These are phyloP conservation scores for Eudemis profundana DNA, from an alignment of 2,888 invertebrate species.

Conservation along the genomic window DNA sequence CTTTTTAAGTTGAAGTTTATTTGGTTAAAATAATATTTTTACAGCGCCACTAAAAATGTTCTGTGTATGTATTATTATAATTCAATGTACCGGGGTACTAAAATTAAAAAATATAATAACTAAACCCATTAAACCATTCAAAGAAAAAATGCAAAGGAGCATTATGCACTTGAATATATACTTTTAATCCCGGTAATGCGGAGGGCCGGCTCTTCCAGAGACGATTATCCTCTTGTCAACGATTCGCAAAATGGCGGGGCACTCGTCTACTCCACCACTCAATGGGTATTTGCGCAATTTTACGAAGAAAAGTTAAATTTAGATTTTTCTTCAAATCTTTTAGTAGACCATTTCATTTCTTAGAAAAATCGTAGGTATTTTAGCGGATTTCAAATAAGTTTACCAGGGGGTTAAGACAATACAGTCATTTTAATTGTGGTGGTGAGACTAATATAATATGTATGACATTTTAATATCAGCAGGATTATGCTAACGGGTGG, in stretches of 20 bases:
- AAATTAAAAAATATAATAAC: not conserved
- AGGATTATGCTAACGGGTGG: too few species aligned
- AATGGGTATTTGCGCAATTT: constrained; percentile 67
- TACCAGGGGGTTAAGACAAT: not conserved
- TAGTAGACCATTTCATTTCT: not conserved
- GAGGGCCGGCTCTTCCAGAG: constrained; percentile 39
- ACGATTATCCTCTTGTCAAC: constrained; percentile 63
- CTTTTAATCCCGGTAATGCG: constrained; percentile 28
- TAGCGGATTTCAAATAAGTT: not conserved
- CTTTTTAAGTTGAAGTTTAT: too few species aligned
- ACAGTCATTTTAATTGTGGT: not conserved
- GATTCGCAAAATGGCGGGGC: constrained; percentile 56
- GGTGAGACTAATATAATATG: not conserved
- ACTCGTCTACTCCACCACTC: constrained; percentile 56
- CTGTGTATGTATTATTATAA: too few species aligned
- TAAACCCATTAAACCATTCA: constrained; percentile 1
- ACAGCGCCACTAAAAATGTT: too few species aligned
- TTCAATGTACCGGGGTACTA: too few species aligned
- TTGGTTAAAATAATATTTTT: too few species aligned
- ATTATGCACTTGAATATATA: constrained; percentile 21
- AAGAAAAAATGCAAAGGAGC: constrained; percentile 3
- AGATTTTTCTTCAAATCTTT: constrained; percentile 11
- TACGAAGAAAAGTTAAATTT: constrained; percentile 22
- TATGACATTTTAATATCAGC: too few species aligned
- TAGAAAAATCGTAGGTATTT: not conserved